Conservation (phyloP, 23 tunicate species). For the Trididemnum nubilum region DNA sequence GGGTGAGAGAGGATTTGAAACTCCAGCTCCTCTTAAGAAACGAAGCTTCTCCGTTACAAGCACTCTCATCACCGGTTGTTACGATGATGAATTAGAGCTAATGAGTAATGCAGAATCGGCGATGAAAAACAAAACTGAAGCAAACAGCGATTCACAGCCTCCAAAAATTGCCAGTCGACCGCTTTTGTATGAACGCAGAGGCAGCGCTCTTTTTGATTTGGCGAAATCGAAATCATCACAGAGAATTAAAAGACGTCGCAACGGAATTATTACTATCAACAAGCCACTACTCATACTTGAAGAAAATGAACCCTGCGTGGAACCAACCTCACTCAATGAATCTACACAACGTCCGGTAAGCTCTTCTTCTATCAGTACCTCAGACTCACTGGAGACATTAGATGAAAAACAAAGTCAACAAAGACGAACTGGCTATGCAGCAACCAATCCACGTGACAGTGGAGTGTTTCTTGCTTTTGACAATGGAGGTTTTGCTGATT, state of each 20-base stretch:
- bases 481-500: slow-evolving; percentile 15
- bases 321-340: background rate
- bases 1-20: slow-evolving; percentile 10
- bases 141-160: background rate
- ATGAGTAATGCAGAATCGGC: background rate
- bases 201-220: background rate
- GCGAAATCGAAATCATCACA: slow-evolving; percentile 22
- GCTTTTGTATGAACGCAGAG: slow-evolving; percentile 4
- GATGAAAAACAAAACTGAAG: background rate
- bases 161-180: background rate
- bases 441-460: slow-evolving; percentile 28
- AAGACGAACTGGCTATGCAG: background rate
- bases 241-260: slow-evolving; percentile 5
- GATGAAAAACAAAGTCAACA: background rate
- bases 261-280: background rate
- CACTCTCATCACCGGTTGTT: slow-evolving; percentile 12
- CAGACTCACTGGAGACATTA: background rate
- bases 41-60: background rate
- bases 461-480: slow-evolving; percentile 53
- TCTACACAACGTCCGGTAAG: background rate
- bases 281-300: background rate
- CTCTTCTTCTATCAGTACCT: background rate
- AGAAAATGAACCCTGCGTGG: background rate
- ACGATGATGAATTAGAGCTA: background rate
- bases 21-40: slow-evolving; percentile 1